Evolutionary conservation across 2,888 invertebrate species (phyloP), one percentile per base, ranked within the genome.

Genomic region (Tenthredo scrophulariae): DNA sequence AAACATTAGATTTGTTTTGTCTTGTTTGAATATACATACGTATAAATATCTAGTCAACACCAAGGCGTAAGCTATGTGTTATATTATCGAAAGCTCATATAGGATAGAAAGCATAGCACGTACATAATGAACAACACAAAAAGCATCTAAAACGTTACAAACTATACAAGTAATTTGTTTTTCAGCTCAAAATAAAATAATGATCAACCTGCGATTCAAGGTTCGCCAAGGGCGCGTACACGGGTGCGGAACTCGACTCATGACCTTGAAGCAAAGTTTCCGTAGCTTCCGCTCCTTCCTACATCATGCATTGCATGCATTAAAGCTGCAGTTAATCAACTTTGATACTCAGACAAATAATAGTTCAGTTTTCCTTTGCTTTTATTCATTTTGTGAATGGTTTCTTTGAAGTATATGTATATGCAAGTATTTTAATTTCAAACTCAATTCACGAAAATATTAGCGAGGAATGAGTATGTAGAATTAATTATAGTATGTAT

Each of bases 281-380:
- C 89, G 91, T 92, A 89, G 91, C 90, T 91, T 92, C 92, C 90
- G 91, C 91, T 92, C 92, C 92, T 87, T 91, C 92, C 92, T 92
- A 92, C 91, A 91, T 92, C 92, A 92, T 92, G 92, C 92, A 91
- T 92, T 90, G 90, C 92, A 92, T 92, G 92, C 92, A 92, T 92
- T 92, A 92, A 92, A 91, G 92, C 92, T 91, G 91, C 90, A 90
- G 91, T 92, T 91, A 91, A 91, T 92, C 90, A 91, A 89, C 87
- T 89, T 91, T 89, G 89, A 90, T 90, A 89, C 89, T 90, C 89
- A 90, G 89, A 90, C 86, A 89, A 90, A 87, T 87, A 88, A 88
- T 88, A 89, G 88, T 37, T 40, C n/a, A 80, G 22, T 79, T n/a
- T 54, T 58, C 29, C 58, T 79, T 79, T 54, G 15, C 26, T 62